Evolutionary conservation across 2,888 invertebrate species (phyloP), one percentile per base, ranked within the genome.

Genomic region (Drosophila borealis): DNA sequence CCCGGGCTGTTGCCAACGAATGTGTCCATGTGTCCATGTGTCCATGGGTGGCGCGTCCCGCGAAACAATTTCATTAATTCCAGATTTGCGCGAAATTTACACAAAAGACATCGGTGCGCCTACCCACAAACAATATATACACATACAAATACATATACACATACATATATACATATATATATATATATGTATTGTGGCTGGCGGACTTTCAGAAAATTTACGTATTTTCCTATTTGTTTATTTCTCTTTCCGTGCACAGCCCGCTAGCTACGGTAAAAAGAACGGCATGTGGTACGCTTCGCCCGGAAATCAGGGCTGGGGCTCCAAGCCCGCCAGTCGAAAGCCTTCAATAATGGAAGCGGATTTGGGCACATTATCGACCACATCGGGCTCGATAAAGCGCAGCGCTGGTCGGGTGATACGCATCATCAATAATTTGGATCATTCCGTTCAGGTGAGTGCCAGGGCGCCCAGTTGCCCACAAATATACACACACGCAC

Each of bases 351-450:
- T 97, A 83, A 96, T 95, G 76, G 97, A 97, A 92, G 95, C 96
- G 57, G 96, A 96, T 89, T 89, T 92, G 83, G 92, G 92, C 80
- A 95, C 95, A 50, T 95, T 96, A 57, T 95, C 95, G 67, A 94
- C 93, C 92, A 94, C 93, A 90, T 94, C 93, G 78, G 93, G 93
- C 75, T 92, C 93, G 72, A 94, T 95, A 90, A 96, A 97, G 89
- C 96, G 96, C 11, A 95, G 96, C 83, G 96, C 97, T 69, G 96
- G 97, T 51, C 94, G 97, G 81, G 96, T 98, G 82, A 97, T 98
- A 91, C 94, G 98, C 81, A 97, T 98, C 91, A 97, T 98, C 91
- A 98, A 98, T 93, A 98, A 98, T 92, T 95, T 96, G 94, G 96
- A 98, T 92, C 97, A 98, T 92, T 96, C 97, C 41, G 96, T 97